These are phyloP conservation scores for Collichthys lucidus DNA, from an alignment of 2,113 vertebrate species.

Conservation along the genomic window DNA sequence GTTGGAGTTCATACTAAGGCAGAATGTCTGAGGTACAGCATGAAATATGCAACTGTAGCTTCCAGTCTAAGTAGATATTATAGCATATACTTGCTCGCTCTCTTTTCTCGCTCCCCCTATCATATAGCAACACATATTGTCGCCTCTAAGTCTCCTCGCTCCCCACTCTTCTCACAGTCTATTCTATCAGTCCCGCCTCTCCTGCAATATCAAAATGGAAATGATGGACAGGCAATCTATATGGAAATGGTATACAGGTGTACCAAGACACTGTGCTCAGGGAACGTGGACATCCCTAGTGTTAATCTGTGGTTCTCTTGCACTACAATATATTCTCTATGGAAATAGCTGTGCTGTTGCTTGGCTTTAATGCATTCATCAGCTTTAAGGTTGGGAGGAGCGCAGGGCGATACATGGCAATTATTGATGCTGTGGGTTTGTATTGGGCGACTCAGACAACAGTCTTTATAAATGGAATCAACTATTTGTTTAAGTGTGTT, in stretches of 20 bases:
- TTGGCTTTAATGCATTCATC: slow-evolving; percentile 45
- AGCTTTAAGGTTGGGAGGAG: slow-evolving; percentile 15
- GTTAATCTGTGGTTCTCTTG: slow-evolving; percentile 52
- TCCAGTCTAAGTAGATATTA: slow-evolving; percentile 41
- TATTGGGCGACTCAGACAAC: slow-evolving; percentile 6
- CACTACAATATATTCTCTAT: slow-evolving; percentile 35
- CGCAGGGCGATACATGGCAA: background rate
- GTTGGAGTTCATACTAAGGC: slow-evolving; percentile 1
- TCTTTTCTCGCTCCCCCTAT: background rate
- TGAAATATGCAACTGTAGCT: slow-evolving; percentile 25
- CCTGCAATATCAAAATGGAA: slow-evolving; percentile 79
- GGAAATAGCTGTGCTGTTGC: slow-evolving; percentile 42
- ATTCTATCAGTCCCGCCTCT: slow-evolving; percentile 58
- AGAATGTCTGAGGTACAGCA: slow-evolving; percentile 16
- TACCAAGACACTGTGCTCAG: slow-evolving; percentile 44
- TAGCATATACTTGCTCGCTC: background rate
- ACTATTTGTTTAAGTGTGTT: background rate
- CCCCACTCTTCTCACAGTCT: slow-evolving; percentile 33
- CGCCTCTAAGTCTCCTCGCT: slow-evolving; percentile 14
- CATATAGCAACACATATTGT: slow-evolving; percentile 30
- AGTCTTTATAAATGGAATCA: slow-evolving; percentile 6
- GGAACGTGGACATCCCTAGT: slow-evolving; percentile 47
- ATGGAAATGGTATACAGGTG: slow-evolving; percentile 82
- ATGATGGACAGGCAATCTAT: slow-evolving; percentile 84
- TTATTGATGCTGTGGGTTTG: slow-evolving; percentile 8